Evolutionary conservation across 35 echinoderm and acorn worm species (phyloP), one percentile per base, ranked within the genome.

Genomic region (Lytechinus pictus): DNA sequence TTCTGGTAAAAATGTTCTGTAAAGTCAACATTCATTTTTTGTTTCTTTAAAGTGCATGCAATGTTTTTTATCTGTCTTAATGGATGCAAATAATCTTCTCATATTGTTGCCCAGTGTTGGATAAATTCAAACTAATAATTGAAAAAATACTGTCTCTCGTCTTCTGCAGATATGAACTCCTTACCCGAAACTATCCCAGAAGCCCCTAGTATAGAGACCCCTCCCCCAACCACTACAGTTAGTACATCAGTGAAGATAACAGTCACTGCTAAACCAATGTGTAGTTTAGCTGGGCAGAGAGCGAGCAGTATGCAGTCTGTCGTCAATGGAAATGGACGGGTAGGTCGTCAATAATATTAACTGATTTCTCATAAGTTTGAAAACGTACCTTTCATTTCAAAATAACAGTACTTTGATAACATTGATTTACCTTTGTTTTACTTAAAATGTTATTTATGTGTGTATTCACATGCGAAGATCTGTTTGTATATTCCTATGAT

Each of bases 201-300:
- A 93, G 92, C 92, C 53, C 53, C 92, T 27, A 93, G 92, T 57
- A 54, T 93, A 93, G 92, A 93, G 54, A 93, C 92, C 92, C 51
- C 52, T 11, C 92, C 92, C 92, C 92, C 92, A 53, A 93, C 52
- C 13, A 87, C 95, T 11, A 57, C 86, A 52, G 94, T 95, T 16
- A 96, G 94, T 95, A 96, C 96, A 9, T 95, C 96, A 52, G 96
- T 96, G n/a, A 96, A 96, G 91, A 94, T 96, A 60, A 96, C 96
- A 44, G 96, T 96, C 3, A 96, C 96, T 28, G 94, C 96, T 24
- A 96, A 96, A 95, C 96, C 87, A 27, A 57, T 93, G 52, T 57
- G 92, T 28, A 93, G 92, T 93, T 9, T 93, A 54, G 92, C 92
- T 19, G 92, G 92, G 12, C 92, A 93, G 54, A 33, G 92, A 28